Evolutionary conservation across 2,113 vertebrate genomes (phyloP).

Genomic region (Chrysochloris asiatica): DNA sequence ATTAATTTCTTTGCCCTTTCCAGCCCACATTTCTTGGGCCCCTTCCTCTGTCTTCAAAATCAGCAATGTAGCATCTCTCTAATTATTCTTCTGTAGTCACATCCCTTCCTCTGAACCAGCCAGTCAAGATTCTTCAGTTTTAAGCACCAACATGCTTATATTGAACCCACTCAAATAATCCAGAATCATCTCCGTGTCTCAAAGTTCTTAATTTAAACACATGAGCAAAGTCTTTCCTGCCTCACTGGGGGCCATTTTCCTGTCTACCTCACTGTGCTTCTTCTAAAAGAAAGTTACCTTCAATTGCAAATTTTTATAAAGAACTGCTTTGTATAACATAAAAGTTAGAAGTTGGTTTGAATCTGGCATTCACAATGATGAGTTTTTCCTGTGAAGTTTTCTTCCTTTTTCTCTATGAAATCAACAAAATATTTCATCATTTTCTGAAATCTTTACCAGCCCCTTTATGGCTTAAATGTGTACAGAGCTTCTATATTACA

Average conservation of each 20-base stretch:
- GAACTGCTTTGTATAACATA: neutral
- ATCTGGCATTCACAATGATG: neutral
- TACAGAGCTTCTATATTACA: conserved; percentile 54
- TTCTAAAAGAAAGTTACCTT: neutral
- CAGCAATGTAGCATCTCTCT: neutral
- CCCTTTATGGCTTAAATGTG: conserved; percentile 26
- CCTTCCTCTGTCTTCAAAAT: neutral
- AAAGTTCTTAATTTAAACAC: neutral
- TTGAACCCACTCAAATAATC: neutral
- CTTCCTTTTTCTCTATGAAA: conserved; percentile 30
- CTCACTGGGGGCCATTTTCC: neutral
- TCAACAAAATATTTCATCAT: conserved; percentile 61
- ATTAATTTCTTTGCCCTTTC: neutral
- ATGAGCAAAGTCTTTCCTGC: neutral
- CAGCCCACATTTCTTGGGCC: neutral
- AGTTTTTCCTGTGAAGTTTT: conserved; percentile 45
- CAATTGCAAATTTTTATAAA: neutral
- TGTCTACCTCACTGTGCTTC: neutral
- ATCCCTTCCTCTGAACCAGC: neutral
- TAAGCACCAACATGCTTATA: neutral
- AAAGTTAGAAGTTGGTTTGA: neutral
- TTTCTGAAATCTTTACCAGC: conserved; percentile 38
- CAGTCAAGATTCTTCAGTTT: neutral
- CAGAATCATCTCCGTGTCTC: neutral
- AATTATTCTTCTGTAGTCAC: neutral